These are phyloP conservation scores for Craseonycteris thonglongyai DNA, from an alignment of 2,113 vertebrate genomes.

Conservation along the genomic window DNA sequence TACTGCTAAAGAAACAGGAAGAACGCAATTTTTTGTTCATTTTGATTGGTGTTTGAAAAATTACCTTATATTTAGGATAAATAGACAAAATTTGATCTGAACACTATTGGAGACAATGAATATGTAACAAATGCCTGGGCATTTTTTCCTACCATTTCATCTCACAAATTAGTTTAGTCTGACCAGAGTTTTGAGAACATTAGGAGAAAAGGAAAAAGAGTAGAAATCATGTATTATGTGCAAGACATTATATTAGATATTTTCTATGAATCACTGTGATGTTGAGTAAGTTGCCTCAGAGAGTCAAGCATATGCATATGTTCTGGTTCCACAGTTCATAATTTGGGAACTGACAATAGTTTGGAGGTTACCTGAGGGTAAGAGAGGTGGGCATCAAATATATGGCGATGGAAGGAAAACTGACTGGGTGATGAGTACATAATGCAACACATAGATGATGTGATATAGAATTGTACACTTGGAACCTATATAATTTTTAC, in stretches of 20 bases:
- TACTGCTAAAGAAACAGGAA: neutral
- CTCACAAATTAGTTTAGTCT: neutral
- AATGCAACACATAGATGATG: no score
- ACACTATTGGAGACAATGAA: neutral
- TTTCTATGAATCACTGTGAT: neutral
- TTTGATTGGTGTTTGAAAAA: neutral
- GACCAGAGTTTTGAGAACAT: neutral
- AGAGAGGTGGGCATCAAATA: no score
- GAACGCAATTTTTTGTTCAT: neutral
- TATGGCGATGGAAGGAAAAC: no score
- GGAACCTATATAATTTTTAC: no score
- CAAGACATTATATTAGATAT: neutral
- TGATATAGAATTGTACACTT: no score
- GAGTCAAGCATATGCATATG: neutral
- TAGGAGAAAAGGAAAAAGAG: neutral
- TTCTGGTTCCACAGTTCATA: neutral
- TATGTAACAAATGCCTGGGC: neutral
- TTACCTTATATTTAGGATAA: neutral
- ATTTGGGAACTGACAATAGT: neutral
- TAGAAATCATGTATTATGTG: neutral
- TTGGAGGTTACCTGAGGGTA: no score
- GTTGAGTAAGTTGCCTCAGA: neutral
- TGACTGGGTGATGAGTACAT: no score
- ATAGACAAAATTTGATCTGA: neutral
- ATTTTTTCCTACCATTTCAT: neutral